Evolutionary conservation across 2,888 invertebrate genomes (phyloP), one percentile per base, ranked within the genome.

Genomic region (Aradus depressus): DNA sequence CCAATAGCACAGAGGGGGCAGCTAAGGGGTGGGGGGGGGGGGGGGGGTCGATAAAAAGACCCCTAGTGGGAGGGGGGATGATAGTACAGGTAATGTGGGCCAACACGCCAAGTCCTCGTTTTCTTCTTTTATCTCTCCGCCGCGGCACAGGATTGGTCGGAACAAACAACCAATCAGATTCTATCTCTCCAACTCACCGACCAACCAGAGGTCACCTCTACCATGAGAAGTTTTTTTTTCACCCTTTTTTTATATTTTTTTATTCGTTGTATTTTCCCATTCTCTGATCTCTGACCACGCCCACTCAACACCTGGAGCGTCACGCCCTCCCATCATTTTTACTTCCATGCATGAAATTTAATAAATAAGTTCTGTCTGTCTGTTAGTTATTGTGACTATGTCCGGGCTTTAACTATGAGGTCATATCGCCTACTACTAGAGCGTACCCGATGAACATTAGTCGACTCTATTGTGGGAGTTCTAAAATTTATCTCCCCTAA

Each of bases 51-150:
- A 44, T 44, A 18, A 26, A 23, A n/a, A 31, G 28, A 28, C 28
- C 44, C 28, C 22, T 32, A 32, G 44, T 28, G 31, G 44, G 28
- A 28, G 44, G 28, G 28, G 12, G 37, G n/a, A 28, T 8, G 31
- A 28, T 8, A 8, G 8, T n/a, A 10, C 10, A 31, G 28, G 26
- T 44, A 44, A 44, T 44, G 31, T 28, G 18, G 18, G 26, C 41
- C 16, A 41, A 22, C 49, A 49, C 49, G 49, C 35, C 25, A 49
- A 35, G 31, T 23, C 32, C 41, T 49, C 49, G 49, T 49, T 49
- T 49, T 49, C 49, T 32, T 32, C 38, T 48, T 32, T 44, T 38
- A 22, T 19, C 35, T 25, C 14, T 4, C 22, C 14, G 32, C 2
- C 32, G 25, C 25, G 49, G 25, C 28, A 12, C 25, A 28, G 19